Evolutionary conservation across 2,888 invertebrate species (phyloP).

Genomic region (Zhengitettix transpicula): DNA sequence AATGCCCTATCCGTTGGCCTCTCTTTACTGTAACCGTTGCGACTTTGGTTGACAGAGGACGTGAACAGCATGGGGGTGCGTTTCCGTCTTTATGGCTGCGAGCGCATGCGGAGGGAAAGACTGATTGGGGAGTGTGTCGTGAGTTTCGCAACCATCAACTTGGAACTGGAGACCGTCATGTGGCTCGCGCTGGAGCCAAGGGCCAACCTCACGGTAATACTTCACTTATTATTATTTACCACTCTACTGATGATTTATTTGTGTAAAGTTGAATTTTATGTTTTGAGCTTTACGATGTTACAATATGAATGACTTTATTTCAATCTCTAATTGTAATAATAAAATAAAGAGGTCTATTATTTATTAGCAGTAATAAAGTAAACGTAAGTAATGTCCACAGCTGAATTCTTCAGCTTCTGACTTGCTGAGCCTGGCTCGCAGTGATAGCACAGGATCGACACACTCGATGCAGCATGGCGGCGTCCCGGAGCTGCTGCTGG

Average conservation of each 20-base stretch:
- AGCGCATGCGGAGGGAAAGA: conserved; percentile 80
- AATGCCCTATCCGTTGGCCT: too few relatives aligned
- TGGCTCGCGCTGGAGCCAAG: conserved; percentile 66
- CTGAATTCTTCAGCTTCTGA: conserved; percentile 34
- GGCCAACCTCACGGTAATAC: conserved; percentile 20
- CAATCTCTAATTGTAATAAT: too few relatives aligned
- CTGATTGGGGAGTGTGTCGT: conserved; percentile 82
- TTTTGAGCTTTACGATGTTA: too few relatives aligned
- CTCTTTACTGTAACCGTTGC: too few relatives aligned
- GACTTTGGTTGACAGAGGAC: conserved; percentile 45
- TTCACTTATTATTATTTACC: too few relatives aligned
- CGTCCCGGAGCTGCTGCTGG: conserved; percentile 75
- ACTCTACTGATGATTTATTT: too few relatives aligned
- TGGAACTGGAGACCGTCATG: conserved; percentile 78
- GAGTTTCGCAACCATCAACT: conserved; percentile 75
- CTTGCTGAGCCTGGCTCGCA: conserved; percentile 64
- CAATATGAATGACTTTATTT: too few relatives aligned
- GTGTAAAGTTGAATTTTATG: too few relatives aligned
- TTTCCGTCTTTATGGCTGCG: conserved; percentile 80
- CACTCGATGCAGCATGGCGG: conserved; percentile 82
- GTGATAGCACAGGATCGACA: conserved; percentile 86
- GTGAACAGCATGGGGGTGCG: conserved; percentile 83
- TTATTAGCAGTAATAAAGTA: too few relatives aligned
- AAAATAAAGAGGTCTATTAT: too few relatives aligned
- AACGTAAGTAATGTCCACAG: conserved; percentile 13